These are phyloP conservation scores for Drosophila truncata DNA, from an alignment of 1,140 invertebrate genomes.

Conservation along the genomic window DNA sequence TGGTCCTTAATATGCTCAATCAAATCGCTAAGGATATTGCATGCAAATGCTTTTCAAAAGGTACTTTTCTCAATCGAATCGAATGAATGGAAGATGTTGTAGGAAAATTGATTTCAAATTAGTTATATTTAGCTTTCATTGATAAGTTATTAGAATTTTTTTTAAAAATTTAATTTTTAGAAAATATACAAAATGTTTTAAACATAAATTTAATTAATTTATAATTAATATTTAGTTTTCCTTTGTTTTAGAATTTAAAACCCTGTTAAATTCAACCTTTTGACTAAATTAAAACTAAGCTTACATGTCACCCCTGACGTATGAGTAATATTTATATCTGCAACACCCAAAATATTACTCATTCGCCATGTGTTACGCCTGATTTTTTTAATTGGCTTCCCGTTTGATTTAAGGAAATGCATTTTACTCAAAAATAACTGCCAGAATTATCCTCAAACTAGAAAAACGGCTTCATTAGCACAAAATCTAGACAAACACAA, in stretches of 20 bases:
- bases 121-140: background rate
- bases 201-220: background rate
- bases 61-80: background rate
- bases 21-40: slow-evolving; percentile 4
- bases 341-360: background rate
- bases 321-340: background rate
- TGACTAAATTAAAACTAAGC: background rate
- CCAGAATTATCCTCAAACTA: background rate
- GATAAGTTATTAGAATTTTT: too few relatives aligned
- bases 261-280: background rate
- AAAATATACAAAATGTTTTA: background rate
- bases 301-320: background rate
- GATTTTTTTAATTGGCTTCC: background rate
- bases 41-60: background rate
- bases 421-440: background rate
- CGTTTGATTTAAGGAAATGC: background rate
- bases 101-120: background rate
- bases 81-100: background rate
- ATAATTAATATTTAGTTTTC: background rate
- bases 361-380: background rate
- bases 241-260: accelerated
- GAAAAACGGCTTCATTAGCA: slow-evolving; percentile 65
- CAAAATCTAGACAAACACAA: slow-evolving; percentile 28
- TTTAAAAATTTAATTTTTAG: background rate
- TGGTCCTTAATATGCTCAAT: slow-evolving; percentile 7